Base-by-base conservation (phyloP, 2,797 vertebrate genomes). In the Poecilia wingei region DNA sequence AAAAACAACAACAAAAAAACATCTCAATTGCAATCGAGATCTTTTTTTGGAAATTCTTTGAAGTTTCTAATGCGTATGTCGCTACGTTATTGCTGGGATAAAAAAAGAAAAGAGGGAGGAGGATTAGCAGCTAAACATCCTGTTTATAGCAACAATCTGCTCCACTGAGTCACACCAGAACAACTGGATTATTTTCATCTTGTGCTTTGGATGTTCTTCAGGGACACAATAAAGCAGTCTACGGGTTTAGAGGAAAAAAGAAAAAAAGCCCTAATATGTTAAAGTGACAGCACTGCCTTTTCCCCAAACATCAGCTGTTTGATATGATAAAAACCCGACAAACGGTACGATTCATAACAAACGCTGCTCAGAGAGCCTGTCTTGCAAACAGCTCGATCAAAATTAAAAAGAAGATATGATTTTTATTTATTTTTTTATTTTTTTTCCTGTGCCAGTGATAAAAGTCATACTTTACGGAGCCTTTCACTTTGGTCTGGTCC, bases 401-500 rank as follows among this genome's bases (percentile, higher is more conserved):
- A 31, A 25, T 18, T 3, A 13, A 28, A 39, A 66, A 22, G 3
- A 66, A 20, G 61, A 10, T 36, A 10, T 4, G 33, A 31, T 31
- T 64, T 64, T 33, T 61, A 3, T 59, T 31, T 57, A 7, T 55
- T 46, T 9, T 46, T 57, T 14, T 39, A 39, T 39, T 5, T 18
- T 12, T 12, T 55, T 6, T 14, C n/a, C 22, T 39, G 43, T 45
- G 13, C 8, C 39, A 41, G 39, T 41, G 39, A 41, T 41, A 41
- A 39, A 66, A 55, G 12, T 94, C 97, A 82, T 96, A 99, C 98
- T 99, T 99, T 71, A 99, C 89, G 45, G 98, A 99, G 43, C 98
- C 98, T 94, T 99, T 99, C 83, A 99, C 95, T 79, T 97, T 96
- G 1, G 98, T 99, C 94, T 99, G 97, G 86, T 99, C 98, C 9